These are phyloP conservation scores for Pocota personata DNA, from an alignment of 2,888 invertebrate species.

Conservation along the genomic window DNA sequence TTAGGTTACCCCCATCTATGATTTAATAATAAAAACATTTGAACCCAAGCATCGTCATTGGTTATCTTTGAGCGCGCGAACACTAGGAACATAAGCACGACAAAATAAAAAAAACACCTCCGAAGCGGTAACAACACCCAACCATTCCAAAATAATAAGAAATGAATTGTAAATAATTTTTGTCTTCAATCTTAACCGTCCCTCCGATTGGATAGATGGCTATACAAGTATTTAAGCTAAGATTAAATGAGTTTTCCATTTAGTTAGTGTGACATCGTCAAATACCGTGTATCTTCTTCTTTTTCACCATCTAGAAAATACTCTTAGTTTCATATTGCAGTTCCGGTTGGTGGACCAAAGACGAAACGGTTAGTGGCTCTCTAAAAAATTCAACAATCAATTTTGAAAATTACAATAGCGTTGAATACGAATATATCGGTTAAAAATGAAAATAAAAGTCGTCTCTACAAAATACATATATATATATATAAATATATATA, in stretches of 20 bases:
- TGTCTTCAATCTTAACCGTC: conserved; percentile 52
- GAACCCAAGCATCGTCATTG: conserved; percentile 36
- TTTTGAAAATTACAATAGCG: not conserved
- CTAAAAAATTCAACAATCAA: not conserved
- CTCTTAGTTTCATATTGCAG: conserved; percentile 2
- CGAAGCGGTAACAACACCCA: conserved; percentile 18
- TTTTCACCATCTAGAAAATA: conserved; percentile 24
- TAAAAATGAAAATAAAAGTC: too few relatives aligned
- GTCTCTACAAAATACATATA: too few relatives aligned
- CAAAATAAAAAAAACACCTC: not conserved
- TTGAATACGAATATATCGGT: too few relatives aligned
- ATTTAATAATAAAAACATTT: conserved; percentile 17
- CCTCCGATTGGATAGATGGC: conserved; percentile 52
- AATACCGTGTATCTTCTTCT: conserved; percentile 74
- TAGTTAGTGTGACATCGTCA: conserved; percentile 80
- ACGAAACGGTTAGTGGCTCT: conserved; percentile 12
- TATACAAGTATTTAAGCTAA: conserved; percentile 80
- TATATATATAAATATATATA: too few relatives aligned
- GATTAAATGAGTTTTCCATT: conserved; percentile 78
- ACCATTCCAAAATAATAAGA: conserved; percentile 36
- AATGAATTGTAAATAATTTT: conserved; percentile 39
- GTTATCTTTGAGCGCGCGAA: not conserved
- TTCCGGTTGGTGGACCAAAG: conserved; percentile 4
- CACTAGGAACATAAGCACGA: not conserved
- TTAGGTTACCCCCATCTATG: conserved; percentile 9